Evolutionary conservation across 2,888 invertebrate genomes (phyloP), one percentile per base, ranked within the genome.

Genomic region (Podabrus alpinus): DNA sequence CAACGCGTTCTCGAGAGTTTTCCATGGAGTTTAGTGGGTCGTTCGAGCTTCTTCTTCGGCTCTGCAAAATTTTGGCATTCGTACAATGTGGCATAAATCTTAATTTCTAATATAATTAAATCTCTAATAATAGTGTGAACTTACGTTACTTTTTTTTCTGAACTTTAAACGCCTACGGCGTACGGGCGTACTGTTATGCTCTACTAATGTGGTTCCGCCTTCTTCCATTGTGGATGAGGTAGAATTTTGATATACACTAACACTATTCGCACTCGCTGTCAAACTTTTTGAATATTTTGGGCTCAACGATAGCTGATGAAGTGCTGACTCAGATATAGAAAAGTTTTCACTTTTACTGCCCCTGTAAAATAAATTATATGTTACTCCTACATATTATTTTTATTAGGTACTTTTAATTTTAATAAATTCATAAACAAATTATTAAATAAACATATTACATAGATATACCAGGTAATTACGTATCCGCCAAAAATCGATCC

Each of bases 241-340:
- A 78, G 87, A 85, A 73, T 86, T 87, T 59, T 86, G 86, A 73
- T 86, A 85, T 21, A 83, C 76, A 59, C 82, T 83, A 72, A 84
- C 84, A 72, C 83, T 84, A 77, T 80, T 81, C 61, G 80, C 77
- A 73, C 83, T 85, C 7, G 82, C 79, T 45, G 82, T 81, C 73
- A 84, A 82, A 76, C 83, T 80, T 78, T 84, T 83, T 72, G 82
- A 80, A 73, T 80, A 81, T 81, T 84, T 84, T 29, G 89, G 87
- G 7, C 88, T 85, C 13, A 88, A 81, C 45, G 88, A 85, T 70
- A 96, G 88, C 69, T 93, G 92, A 87, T 97, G 93, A 77, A 97
- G 88, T 17, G 96, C 96, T 1, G 96, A 95, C 87, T 97, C 97
- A 2, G 97, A 97, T 79, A 94, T 95, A 4, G 96, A 96, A 88